Conservation (phyloP, 2,888 invertebrate species). For the Halictus ligatus region DNA sequence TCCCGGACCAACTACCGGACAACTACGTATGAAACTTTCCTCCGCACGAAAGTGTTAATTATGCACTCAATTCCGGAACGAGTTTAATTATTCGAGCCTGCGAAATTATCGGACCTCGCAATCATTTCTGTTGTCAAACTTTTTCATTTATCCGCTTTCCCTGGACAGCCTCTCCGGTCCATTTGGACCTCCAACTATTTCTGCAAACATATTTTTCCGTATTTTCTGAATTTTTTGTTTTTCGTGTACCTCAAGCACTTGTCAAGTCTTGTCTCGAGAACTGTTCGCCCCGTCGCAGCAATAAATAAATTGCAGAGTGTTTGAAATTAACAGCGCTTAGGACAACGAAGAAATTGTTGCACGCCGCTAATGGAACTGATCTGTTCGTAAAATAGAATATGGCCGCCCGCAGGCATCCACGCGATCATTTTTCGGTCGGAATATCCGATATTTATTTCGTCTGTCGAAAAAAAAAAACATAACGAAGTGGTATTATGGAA, state of each 20-base stretch:
- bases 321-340: not conserved
- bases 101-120: not conserved
- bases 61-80: conserved; percentile 9
- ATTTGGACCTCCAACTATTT: not conserved
- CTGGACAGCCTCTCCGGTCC: no score
- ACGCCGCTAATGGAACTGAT: not conserved
- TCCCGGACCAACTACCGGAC: not conserved
- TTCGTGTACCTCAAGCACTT: no score
- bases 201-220: no score
- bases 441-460: not conserved
- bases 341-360: not conserved
- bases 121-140: not conserved
- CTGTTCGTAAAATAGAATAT: not conserved
- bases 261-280: no score
- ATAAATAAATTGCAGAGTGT: not conserved
- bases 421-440: not conserved
- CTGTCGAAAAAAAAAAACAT: not conserved
- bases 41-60: not conserved
- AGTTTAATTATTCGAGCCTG: conserved; percentile 2
- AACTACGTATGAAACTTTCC: not conserved
- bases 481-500: not conserved
- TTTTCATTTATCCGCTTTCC: not conserved
- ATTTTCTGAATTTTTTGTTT: no score
- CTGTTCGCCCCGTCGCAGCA: no score
- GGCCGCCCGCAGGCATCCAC: not conserved